These are phyloP conservation scores for Brachionus rubens DNA, from an alignment of 1,140 invertebrate genomes.

Conservation along the genomic window DNA sequence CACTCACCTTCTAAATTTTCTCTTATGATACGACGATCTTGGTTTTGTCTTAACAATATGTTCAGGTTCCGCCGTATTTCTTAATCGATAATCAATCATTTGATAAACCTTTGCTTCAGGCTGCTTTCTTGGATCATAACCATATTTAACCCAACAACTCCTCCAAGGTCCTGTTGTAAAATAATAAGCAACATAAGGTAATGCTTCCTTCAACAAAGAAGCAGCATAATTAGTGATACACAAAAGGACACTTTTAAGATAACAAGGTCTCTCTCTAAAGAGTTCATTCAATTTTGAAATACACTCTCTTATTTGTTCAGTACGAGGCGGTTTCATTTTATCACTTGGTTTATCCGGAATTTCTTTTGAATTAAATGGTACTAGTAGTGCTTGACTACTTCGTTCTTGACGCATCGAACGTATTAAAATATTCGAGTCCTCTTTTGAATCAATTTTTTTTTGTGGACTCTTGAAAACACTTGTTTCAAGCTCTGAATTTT, in stretches of 20 bases:
- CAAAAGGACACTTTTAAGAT: constrained; percentile 74
- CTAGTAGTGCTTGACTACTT: constrained; percentile 33
- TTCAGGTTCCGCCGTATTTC: constrained; percentile 57
- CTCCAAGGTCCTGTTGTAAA: constrained; percentile 82
- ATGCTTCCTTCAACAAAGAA: constrained; percentile 70
- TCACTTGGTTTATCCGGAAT: constrained; percentile 4
- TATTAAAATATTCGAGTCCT: constrained; percentile 25
- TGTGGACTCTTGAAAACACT: not conserved
- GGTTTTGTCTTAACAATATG: constrained; percentile 36
- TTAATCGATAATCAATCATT: constrained; percentile 76
- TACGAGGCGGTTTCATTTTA: not conserved
- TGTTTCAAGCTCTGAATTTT: not conserved
- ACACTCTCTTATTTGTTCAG: constrained; percentile 51
- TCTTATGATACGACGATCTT: constrained; percentile 31
- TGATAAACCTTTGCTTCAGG: constrained; percentile 76
- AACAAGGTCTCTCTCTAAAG: constrained; percentile 77
- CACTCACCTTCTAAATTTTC: constrained; percentile 36
- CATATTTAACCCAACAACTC: constrained; percentile 75
- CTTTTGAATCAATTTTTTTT: constrained; percentile 20
- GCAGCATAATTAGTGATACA: constrained; percentile 61
- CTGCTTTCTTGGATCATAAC: constrained; percentile 79
- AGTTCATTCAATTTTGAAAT: constrained; percentile 54
- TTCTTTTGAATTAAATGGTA: constrained; percentile 11
- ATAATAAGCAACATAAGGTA: constrained; percentile 78
- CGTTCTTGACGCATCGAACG: constrained; percentile 40